Evolutionary conservation across 1,140 invertebrate species (phyloP).

Genomic region (Hypothenemus hampei): DNA sequence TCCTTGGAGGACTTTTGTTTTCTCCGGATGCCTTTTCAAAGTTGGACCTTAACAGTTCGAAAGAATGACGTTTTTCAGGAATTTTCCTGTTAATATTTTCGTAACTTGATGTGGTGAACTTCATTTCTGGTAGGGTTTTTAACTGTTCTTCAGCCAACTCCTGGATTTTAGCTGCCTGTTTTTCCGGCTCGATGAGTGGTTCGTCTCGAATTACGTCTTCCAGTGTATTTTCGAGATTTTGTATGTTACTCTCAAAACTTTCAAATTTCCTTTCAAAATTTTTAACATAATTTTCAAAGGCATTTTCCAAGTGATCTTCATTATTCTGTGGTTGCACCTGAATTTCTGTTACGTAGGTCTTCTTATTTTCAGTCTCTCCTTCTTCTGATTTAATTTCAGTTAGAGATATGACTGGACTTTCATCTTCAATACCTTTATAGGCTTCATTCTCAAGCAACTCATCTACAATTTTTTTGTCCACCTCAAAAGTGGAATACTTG

Average conservation of each 20-base stretch:
- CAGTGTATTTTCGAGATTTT: conserved; percentile 33
- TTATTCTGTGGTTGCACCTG: background rate
- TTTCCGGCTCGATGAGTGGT: conserved; percentile 30
- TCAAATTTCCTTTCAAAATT: conserved; percentile 38
- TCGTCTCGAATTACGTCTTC: conserved; percentile 26
- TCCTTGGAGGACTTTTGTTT: conserved; percentile 27
- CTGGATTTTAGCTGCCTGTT: conserved; percentile 40
- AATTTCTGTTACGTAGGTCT: conserved; percentile 44
- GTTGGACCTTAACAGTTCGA: conserved; percentile 46
- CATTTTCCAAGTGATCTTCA: conserved; percentile 34
- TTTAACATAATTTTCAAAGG: conserved; percentile 41
- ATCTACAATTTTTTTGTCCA: conserved; percentile 10
- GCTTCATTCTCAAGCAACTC: conserved; percentile 4
- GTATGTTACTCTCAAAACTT: conserved; percentile 35
- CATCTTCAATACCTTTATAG: conserved; percentile 20
- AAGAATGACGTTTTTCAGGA: conserved; percentile 47
- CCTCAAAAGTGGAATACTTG: conserved; percentile 19
- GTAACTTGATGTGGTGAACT: conserved; percentile 56
- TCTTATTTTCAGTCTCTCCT: conserved; percentile 7
- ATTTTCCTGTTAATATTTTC: conserved; percentile 47
- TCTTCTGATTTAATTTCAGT: conserved; percentile 4
- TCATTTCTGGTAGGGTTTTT: conserved; percentile 49
- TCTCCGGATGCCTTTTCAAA: conserved; percentile 45
- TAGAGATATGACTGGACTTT: conserved; percentile 18
- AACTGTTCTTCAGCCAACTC: conserved; percentile 42